Evolutionary conservation across 2,888 invertebrate species (phyloP).

Genomic region (Conomelus anceps): DNA sequence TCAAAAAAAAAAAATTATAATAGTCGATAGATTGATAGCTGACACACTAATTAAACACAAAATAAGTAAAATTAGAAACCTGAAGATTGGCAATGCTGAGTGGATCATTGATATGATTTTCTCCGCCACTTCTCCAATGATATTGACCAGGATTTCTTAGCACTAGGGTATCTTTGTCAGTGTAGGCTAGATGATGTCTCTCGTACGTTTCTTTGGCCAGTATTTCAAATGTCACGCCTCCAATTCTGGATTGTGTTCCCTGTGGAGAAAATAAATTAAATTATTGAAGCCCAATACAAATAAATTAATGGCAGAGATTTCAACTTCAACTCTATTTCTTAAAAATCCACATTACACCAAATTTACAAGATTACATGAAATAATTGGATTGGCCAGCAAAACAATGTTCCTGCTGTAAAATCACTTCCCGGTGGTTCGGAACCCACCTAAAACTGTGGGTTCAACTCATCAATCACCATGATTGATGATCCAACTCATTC

Average conservation of each 20-base stretch:
- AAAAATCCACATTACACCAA: no score
- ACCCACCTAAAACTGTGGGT: no score
- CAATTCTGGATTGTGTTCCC: conserved; percentile 64
- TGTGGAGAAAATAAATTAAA: conserved; percentile 32
- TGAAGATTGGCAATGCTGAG: conserved; percentile 67
- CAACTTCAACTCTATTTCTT: no score
- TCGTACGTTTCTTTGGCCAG: conserved; percentile 79
- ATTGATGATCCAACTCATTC: no score
- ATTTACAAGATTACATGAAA: no score
- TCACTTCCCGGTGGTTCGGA: no score
- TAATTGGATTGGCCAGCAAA: no score
- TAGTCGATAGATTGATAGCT: no score
- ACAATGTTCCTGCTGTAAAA: no score
- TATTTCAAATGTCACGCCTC: conserved; percentile 87
- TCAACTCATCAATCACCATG: no score
- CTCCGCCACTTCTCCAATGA: conserved; percentile 96
- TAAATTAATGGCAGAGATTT: not conserved
- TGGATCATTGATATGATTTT: conserved; percentile 97
- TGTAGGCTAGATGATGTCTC: conserved; percentile 71
- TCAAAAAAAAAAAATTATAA: no score
- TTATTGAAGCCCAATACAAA: not conserved
- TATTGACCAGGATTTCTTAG: conserved; percentile 86
- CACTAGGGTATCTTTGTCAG: conserved; percentile 61
- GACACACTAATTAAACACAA: not conserved
- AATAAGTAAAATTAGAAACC: conserved; percentile 41